These are phyloP conservation scores for Rhodophaea formosa DNA, from an alignment of 2,888 invertebrate genomes.

Conservation along the genomic window DNA sequence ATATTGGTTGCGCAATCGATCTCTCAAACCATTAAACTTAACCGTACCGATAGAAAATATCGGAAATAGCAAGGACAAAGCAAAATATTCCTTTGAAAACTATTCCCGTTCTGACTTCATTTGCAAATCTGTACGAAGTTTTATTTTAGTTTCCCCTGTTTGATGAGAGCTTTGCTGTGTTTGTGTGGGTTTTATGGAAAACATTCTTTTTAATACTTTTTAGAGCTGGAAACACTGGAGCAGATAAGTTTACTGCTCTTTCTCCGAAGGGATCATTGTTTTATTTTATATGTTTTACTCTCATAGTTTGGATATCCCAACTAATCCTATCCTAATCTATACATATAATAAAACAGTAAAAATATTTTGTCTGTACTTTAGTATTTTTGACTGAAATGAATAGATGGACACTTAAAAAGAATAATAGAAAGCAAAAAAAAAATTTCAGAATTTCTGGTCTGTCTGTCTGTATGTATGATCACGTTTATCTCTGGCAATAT, in stretches of 20 bases:
- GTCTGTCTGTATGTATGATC: too few species aligned
- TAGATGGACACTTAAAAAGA: too few species aligned
- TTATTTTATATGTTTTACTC: too few species aligned
- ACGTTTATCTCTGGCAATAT: too few species aligned
- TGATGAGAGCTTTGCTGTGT: conserved; percentile 32
- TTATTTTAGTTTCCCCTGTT: conserved; percentile 35
- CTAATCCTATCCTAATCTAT: too few species aligned
- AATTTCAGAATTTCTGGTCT: too few species aligned
- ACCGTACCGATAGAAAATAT: conserved; percentile 58
- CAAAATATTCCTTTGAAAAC: conserved; percentile 64
- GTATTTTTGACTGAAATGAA: too few species aligned
- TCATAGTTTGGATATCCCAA: too few species aligned
- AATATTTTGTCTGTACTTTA: too few species aligned
- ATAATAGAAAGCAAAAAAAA: too few species aligned
- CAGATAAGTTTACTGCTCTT: not conserved
- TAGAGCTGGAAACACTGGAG: not conserved
- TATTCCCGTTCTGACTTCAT: conserved; percentile 51
- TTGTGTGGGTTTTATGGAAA: conserved; percentile 1
- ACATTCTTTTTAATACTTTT: conserved; percentile 15
- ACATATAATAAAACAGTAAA: too few species aligned
- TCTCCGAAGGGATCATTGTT: not conserved
- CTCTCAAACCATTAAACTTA: conserved; percentile 65
- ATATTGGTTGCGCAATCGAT: conserved; percentile 64
- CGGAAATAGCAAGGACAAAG: conserved; percentile 61
- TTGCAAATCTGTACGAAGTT: conserved; percentile 47